Base-by-base conservation (phyloP, 2,797 vertebrate species). In the Paramormyrops hopkinsi region DNA sequence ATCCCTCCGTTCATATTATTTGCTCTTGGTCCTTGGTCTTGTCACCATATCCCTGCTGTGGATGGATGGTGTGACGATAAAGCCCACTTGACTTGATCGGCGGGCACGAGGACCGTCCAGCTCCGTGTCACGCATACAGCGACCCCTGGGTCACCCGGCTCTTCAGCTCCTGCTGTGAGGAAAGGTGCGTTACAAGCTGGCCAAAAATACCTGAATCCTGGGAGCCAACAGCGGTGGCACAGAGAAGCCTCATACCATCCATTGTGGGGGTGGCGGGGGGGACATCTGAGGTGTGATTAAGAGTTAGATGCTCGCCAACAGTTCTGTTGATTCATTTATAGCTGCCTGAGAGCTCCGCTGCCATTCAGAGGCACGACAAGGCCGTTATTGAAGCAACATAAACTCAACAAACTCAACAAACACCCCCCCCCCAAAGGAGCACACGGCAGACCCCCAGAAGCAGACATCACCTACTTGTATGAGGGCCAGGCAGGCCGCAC, bases 281-380 rank as follows among this genome's bases (percentile, higher is more conserved):
- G 46, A 82, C 82, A 88, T 88, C 46, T 86, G 88, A 88, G 59
- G 46, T 79, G 46, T 76, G 88, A 59, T 84, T 88, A 46, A 90
- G 83, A 88, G 46, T 53, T 59, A 51, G 41, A 82, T 0, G 8
- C 54, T 51, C 22, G 22, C 88, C 84, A 69, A 69, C 44, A 59
- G 2, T 7, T 65, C 56, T 25, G 46, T 29, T 62, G 3, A 89
- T 65, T 62, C 48, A 86, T 83, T 87, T 53, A 88, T 62, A 82
- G 51, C n/a, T 65, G 76, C 33, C 54, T 8, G 19, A 29, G 41
- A 69, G 44, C 25, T n/a, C 7, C 2, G 1, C 44, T 69, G 22
- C 79, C 44, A 50, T 50, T 88, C 3, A 25, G 22, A 41, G 25
- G 51, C 17, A 46, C 1, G 51, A 37, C 9, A 33, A 51, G 17